These are phyloP conservation scores for Pithys albifrons DNA, from an alignment of 2,113 vertebrate genomes.

Conservation along the genomic window DNA sequence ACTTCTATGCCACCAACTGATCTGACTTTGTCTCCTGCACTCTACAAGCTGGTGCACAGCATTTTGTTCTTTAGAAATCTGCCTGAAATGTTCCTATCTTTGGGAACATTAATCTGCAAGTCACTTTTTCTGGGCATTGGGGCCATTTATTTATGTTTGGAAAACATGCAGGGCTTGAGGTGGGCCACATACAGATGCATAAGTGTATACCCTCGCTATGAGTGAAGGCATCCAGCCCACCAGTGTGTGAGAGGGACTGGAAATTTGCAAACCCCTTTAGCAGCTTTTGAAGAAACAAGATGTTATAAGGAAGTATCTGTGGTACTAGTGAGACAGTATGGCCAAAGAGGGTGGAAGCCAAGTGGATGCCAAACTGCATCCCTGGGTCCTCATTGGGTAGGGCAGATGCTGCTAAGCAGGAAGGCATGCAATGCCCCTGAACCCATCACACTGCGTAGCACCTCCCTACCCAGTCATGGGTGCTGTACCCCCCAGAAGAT, in stretches of 20 bases:
- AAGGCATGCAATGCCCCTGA: rapidly evolving
- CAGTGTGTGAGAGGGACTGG: background rate
- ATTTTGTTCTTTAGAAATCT: background rate
- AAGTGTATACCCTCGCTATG: background rate
- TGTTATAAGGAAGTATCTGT: background rate
- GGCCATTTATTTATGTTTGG: background rate
- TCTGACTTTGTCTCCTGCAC: background rate
- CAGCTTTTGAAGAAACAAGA: background rate
- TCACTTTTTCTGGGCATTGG: background rate
- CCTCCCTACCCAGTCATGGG: background rate
- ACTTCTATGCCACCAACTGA: background rate
- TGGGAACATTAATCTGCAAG: background rate
- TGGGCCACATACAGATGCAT: rapidly evolving
- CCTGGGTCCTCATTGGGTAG: background rate
- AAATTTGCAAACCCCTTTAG: background rate
- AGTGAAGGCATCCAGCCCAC: background rate
- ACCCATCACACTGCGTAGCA: background rate
- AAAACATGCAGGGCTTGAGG: background rate
- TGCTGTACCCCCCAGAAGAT: background rate
- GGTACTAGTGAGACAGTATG: background rate
- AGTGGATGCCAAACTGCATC: background rate
- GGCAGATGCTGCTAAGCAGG: background rate
- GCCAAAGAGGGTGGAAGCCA: background rate
- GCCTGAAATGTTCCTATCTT: background rate
- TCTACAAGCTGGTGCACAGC: background rate